Base-by-base conservation (phyloP, 2,113 vertebrate genomes). In the Poeciliopsis turrubarensis region DNA sequence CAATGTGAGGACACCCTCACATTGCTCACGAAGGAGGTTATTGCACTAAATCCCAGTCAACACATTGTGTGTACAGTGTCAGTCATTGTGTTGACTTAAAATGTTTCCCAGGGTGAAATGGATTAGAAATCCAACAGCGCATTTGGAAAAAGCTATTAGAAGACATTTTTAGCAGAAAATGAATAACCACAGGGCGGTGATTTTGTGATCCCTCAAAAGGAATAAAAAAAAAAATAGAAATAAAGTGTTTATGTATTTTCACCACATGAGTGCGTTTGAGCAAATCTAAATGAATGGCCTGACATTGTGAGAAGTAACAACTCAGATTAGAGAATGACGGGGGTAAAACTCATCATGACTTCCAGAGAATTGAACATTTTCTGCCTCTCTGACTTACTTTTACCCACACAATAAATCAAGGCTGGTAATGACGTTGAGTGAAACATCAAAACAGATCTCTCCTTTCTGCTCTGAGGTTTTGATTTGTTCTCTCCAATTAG, bases 51-150 rank as follows among this genome's bases (percentile, higher is more conserved):
- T 80, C 81, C 72, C 68, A 87, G 87, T 87, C 86, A 91, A 90
- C 86, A 85, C 27, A 9, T 64, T 89, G 85, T 90, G 87, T 89
- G 78, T 87, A 88, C 79, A 91, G 41, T 81, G 86, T 91, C 88
- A 85, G 72, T 92, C 86, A 70, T 39, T 74, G 71, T 87, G 79
- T 87, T 88, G 84, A 87, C 76, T 87, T 75, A 22, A 92, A 92
- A 92, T 77, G 85, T 91, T 93, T 94, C 89, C 90, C 89, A 92
- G 82, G 84, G 80, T 79, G 83, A 87, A 86, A 91, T 78, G 77
- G 85, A 88, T 89, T 87, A 81, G 72, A 90, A 86, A 83, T 69
- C 79, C 65, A 76, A 77, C 75, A 69, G 83, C 60, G 77, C 73
- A 68, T 90, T 91, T 81, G 83, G 64, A 75, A 57, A 78, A 79